Percentiles rank a stretch among this genome's conserved stretches.
These are phyloP conservation scores for Drosophila melanica DNA, from an alignment of 1,140 invertebrate genomes.

Conservation along the genomic window DNA sequence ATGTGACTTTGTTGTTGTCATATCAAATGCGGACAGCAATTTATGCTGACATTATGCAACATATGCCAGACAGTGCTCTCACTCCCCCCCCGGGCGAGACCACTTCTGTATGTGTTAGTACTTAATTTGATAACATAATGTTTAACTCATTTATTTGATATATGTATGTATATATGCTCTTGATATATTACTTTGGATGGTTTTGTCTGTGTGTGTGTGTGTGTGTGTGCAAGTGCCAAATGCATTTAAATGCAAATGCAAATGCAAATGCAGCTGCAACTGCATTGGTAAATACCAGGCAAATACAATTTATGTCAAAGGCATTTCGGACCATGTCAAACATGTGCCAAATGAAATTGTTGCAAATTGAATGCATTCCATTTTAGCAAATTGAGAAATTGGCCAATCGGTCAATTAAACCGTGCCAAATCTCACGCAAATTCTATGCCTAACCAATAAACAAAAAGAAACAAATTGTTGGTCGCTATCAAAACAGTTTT, in stretches of 20 bases:
- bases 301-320: conserved; percentile 68
- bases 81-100: background rate
- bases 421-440: background rate
- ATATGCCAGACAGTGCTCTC: conserved; percentile 26
- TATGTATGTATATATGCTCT: conserved; percentile 37
- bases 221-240: conserved; percentile 9
- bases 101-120: conserved; percentile 22
- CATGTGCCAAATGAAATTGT: conserved; percentile 68
- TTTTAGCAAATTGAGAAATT: conserved; percentile 35
- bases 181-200: conserved; percentile 57
- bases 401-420: conserved; percentile 18
- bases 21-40: conserved; percentile 69
- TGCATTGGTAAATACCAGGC: conserved; percentile 1
- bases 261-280: conserved; percentile 39
- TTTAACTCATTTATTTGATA: conserved; percentile 80
- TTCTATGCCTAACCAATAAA: no score
- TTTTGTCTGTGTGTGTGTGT: background rate
- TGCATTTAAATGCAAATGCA: conserved; percentile 75
- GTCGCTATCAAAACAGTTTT: no score
- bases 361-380: conserved; percentile 64
- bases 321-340: conserved; percentile 36
- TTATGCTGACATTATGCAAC: conserved; percentile 66
- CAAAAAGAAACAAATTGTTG: background rate
- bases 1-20: conserved; percentile 61
- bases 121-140: conserved; percentile 80